Evolutionary conservation across 2,888 invertebrate genomes (phyloP).

Genomic region (Hyalella azteca): DNA sequence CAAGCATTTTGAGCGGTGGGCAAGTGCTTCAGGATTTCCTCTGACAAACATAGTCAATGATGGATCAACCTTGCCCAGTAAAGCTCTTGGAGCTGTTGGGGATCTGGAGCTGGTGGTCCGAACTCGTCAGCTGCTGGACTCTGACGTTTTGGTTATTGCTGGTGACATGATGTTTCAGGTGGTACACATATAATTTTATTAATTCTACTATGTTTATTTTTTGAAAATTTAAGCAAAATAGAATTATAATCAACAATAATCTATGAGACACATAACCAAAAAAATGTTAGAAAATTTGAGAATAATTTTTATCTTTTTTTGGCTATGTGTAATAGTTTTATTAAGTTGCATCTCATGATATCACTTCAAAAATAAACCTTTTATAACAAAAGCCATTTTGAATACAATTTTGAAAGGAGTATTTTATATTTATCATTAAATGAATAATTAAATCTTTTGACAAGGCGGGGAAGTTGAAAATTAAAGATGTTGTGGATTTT

Average conservation of each 20-base stretch:
- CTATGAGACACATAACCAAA: too few relatives aligned
- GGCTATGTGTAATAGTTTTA: too few relatives aligned
- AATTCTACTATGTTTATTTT: not conserved
- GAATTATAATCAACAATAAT: too few relatives aligned
- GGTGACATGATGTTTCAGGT: conserved; percentile 59
- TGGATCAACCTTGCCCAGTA: conserved; percentile 57
- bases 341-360: too few relatives aligned
- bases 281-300: too few relatives aligned
- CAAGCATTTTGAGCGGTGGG: conserved; percentile 60
- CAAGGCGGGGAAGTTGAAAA: conserved; percentile 56
- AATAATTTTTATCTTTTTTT: too few relatives aligned
- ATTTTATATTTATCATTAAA: not conserved
- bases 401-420: not conserved
- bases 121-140: conserved; percentile 52
- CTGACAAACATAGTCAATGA: conserved; percentile 59
- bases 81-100: conserved; percentile 55
- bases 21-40: conserved; percentile 59
- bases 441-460: not conserved
- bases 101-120: conserved; percentile 58
- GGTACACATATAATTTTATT: not conserved
- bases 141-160: conserved; percentile 59
- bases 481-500: conserved; percentile 54
- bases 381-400: too few relatives aligned
- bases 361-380: too few relatives aligned
- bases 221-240: too few relatives aligned